Base-by-base conservation (phyloP, 2,888 invertebrate genomes). In the Lysandra bellargus region DNA sequence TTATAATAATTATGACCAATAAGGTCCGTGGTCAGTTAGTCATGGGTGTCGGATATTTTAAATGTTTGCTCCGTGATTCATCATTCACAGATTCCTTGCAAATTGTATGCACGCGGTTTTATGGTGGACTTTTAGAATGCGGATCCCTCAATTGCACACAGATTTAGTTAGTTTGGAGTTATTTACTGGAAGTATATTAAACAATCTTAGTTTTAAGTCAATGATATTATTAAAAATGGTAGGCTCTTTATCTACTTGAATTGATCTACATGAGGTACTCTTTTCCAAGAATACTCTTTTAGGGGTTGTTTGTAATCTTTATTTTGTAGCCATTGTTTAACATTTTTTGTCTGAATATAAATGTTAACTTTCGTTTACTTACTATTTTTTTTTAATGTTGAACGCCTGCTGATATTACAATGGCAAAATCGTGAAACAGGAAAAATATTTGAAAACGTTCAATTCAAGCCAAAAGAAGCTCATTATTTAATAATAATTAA, bases 41-140 rank as follows among this genome's bases (percentile, higher is more conserved):
- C 92, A 92, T 88, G 87, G 88, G 88, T 87, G 78, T 89, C 87
- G 86, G 90, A 92, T 91, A 88, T 87, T 89, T 88, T 83, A 88
- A 91, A 91, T 90, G 84, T 85, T 89, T 90, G 83, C 82, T 80
- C 82, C 83, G 86, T 92, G 92, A 93, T 88, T 93, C 93, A 93
- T 84, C 87, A 84, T 86, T 85, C 81, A 80, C 83, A 82, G 81
- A 69, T 69, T 69, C 69, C 83, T 84, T 83, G 78, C 74, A 86
- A 86, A 30, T 61, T 64, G 78, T 64, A 40, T 40, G 75, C 40
- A 79, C 37, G 72, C 57, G 49, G 76, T 30, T 17, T 33, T 69
- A 33, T 17, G 12, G 33, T 7, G 57, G 30, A 76, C 14, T 57
- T 76, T 76, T 57, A 76, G 57, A 76, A 76, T 76, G 33, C 33